A percentile compares a stretch with the other conserved stretches of the same genome.
Conservation (phyloP, 2,888 invertebrate genomes). For the Augochlorella aurata region DNA sequence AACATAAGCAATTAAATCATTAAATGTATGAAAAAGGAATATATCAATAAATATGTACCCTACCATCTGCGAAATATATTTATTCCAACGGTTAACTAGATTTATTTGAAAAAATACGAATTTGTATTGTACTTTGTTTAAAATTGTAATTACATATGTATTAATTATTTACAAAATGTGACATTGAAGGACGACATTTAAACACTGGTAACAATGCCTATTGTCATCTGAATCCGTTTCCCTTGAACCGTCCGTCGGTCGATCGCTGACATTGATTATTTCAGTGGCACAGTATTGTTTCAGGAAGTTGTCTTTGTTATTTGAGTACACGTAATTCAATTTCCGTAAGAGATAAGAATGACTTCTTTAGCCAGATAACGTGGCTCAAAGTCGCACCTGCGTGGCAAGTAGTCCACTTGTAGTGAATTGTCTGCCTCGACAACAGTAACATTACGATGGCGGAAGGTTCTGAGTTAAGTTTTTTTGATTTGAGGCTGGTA, state of each 20-base stretch:
- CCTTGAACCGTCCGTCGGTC: neutral
- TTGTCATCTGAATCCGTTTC: neutral
- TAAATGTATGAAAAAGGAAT: neutral
- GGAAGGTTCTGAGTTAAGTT: constrained; percentile 71
- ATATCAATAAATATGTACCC: neutral
- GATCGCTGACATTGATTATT: neutral
- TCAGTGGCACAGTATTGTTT: neutral
- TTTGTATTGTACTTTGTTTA: neutral
- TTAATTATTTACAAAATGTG: neutral
- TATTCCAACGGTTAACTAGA: neutral
- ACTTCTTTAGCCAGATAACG: constrained; percentile 29
- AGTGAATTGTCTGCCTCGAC: neutral
- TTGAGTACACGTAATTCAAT: neutral
- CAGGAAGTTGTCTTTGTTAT: neutral
- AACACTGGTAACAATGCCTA: too few species aligned
- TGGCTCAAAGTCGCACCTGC: constrained; percentile 13
- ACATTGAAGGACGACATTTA: too few species aligned
- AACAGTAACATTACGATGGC: constrained; percentile 71
- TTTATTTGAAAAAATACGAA: neutral
- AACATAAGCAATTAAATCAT: neutral
- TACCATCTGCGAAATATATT: neutral
- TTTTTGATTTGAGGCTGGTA: constrained; percentile 85
- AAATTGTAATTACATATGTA: neutral
- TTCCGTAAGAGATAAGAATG: constrained; percentile 12
- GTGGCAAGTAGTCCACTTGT: constrained; percentile 23